Evolutionary conservation across 2,113 vertebrate genomes (phyloP), one percentile per base, ranked within the genome.

Genomic region (Phylloscopus trochilus): DNA sequence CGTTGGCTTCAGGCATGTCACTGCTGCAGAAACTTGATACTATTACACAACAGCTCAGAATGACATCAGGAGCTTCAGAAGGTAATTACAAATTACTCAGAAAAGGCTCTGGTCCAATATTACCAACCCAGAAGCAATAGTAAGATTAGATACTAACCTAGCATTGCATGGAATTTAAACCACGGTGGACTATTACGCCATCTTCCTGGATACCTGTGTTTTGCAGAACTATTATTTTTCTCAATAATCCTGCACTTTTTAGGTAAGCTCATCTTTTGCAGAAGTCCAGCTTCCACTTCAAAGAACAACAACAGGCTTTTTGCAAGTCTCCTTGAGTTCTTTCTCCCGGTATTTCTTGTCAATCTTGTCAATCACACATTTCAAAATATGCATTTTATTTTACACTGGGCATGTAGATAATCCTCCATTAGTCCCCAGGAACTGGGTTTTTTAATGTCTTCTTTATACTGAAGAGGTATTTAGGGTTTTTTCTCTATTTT

Each of bases 21-120:
- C 35, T 75, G 73, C 68, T 67, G 24, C 51, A 72, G 81, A 51
- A 89, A 91, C 81, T 47, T 82, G 90, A 87, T 91, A 75, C 39
- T 63, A 2, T 82, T 78, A 60, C n/a, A 67, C 33, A 62, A 75
- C 20, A 39, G 60, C 69, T 87, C 56, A 70, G 60, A 80, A 58
- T 87, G 52, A 79, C 47, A 56, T 89, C 90, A 95, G 74, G 37
- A 85, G 24, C 67, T 79, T 79, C 30, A 52, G 56, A 44, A 87
- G 27, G 58, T 72, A 46, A 28, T 66, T n/a, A 20, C 23, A 73
- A 13, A 13, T 58, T 77, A 23, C 58, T 81, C 60, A 64, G 69
- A 81, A 68, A 92, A 85, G 85, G 88, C 67, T 39, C 69, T 41
- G 17, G 12, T 63, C 27, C 55, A 16, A 0, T 66, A 78, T 89